These are phyloP conservation scores for Holotrichia oblita DNA, from an alignment of 1,140 invertebrate genomes.

Conservation along the genomic window DNA sequence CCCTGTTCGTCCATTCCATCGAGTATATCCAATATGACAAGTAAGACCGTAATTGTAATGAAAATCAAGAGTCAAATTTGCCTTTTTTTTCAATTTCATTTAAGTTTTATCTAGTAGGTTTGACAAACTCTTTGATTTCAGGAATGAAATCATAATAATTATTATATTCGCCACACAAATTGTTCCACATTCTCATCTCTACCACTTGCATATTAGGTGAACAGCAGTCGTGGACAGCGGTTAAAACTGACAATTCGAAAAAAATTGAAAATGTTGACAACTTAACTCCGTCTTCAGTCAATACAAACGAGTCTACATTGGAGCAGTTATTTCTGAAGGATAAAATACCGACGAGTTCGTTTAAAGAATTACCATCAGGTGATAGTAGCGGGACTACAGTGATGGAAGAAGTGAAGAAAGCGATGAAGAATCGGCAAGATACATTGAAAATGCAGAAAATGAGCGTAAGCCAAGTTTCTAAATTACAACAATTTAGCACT, in stretches of 20 bases:
- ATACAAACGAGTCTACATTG: conserved; percentile 30
- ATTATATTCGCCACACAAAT: conserved; percentile 1
- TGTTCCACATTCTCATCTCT: conserved; percentile 20
- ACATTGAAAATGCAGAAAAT: conserved; percentile 5
- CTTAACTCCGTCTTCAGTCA: conserved; percentile 12
- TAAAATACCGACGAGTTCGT: background rate
- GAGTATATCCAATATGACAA: conserved; percentile 38
- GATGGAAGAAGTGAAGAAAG: conserved; percentile 17
- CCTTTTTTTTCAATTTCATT: background rate
- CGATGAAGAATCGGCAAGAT: conserved; percentile 10
- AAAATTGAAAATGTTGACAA: conserved; percentile 24
- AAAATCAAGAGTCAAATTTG: background rate
- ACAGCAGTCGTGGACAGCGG: conserved; percentile 19
- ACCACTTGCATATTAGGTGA: conserved; percentile 25
- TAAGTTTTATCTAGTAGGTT: background rate
- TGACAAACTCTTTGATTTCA: conserved; percentile 3
- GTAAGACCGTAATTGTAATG: conserved; percentile 1
- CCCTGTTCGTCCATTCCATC: conserved; percentile 23
- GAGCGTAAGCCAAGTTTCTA: background rate
- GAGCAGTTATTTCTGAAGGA: conserved; percentile 14
- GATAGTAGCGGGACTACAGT: conserved; percentile 37
- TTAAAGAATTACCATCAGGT: conserved; percentile 32
- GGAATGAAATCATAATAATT: conserved; percentile 22
- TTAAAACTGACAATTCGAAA: background rate
- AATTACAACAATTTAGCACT: too few relatives aligned